These are phyloP conservation scores for Achatina immaculata DNA, from an alignment of 1,140 invertebrate species.

Conservation along the genomic window DNA sequence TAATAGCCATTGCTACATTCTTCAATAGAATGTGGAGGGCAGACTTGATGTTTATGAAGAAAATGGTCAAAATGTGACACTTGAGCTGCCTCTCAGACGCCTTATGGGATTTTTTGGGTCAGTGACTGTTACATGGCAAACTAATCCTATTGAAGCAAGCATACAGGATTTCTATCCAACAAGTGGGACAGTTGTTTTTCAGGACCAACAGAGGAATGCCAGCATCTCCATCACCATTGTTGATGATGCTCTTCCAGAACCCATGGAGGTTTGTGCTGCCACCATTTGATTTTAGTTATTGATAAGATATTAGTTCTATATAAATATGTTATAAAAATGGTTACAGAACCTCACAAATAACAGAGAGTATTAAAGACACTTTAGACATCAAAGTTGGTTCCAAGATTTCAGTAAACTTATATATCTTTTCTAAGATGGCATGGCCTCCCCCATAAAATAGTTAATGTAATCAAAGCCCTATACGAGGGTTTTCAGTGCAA, in stretches of 20 bases:
- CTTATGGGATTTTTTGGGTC: slow-evolving; percentile 59
- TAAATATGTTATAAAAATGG: no score
- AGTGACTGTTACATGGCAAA: slow-evolving; percentile 63
- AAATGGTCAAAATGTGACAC: slow-evolving; percentile 53
- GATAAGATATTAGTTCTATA: no score
- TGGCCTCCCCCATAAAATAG: no score
- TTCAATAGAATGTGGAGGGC: slow-evolving; percentile 65
- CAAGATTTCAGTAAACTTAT: no score
- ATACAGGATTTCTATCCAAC: slow-evolving; percentile 58
- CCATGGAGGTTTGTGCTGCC: slow-evolving; percentile 56
- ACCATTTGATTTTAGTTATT: not conserved
- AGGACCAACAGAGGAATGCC: slow-evolving; percentile 53
- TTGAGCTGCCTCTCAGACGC: slow-evolving; percentile 54
- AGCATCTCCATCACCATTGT: slow-evolving; percentile 61
- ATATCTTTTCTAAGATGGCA: no score
- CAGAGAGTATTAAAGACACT: no score
- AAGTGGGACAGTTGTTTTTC: slow-evolving; percentile 59
- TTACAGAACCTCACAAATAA: no score
- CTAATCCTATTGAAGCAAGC: slow-evolving; percentile 55
- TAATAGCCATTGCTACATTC: no score
- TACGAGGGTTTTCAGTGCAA: no score
- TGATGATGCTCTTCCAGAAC: slow-evolving; percentile 62
- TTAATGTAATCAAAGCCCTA: no score
- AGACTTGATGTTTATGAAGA: slow-evolving; percentile 66
- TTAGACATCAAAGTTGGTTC: no score